Percentiles rank a stretch among this genome's conserved stretches.
Evolutionary conservation across 2,888 invertebrate genomes (phyloP).

Genomic region (Hermodice carunculata): DNA sequence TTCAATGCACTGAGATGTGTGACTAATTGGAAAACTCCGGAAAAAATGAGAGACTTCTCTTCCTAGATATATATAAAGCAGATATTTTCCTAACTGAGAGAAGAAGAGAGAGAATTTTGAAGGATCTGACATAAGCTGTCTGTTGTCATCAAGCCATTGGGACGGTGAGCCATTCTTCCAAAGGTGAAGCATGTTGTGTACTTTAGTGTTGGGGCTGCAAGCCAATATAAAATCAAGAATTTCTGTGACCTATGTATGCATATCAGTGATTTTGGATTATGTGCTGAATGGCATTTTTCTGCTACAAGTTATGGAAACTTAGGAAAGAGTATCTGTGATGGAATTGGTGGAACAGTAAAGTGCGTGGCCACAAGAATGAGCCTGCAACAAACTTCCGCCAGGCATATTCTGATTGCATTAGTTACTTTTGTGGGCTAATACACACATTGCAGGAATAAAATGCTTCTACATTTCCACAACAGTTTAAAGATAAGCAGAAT

Average conservation of each 20-base stretch:
- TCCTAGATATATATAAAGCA: no score
- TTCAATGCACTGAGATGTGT: no score
- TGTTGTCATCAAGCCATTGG: no score
- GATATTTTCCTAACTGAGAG: no score
- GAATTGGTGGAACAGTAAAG: background rate
- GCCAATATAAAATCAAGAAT: background rate
- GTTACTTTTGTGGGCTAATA: no score
- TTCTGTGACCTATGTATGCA: background rate
- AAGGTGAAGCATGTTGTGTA: background rate
- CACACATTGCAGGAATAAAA: background rate
- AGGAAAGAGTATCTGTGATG: background rate
- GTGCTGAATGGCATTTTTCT: background rate
- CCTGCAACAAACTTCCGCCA: background rate
- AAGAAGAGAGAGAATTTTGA: no score
- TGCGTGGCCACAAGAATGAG: background rate
- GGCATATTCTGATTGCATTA: no score
- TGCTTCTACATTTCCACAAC: background rate
- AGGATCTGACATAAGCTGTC: no score
- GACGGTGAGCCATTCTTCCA: no score
- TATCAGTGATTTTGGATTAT: background rate
- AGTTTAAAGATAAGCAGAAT: background rate
- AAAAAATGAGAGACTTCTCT: no score
- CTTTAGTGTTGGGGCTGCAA: background rate
- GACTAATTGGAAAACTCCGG: no score
- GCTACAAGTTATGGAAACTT: constrained; percentile 2